Conservation (phyloP, 2,113 vertebrate genomes). For the Cyanoramphus novaezelandiae region DNA sequence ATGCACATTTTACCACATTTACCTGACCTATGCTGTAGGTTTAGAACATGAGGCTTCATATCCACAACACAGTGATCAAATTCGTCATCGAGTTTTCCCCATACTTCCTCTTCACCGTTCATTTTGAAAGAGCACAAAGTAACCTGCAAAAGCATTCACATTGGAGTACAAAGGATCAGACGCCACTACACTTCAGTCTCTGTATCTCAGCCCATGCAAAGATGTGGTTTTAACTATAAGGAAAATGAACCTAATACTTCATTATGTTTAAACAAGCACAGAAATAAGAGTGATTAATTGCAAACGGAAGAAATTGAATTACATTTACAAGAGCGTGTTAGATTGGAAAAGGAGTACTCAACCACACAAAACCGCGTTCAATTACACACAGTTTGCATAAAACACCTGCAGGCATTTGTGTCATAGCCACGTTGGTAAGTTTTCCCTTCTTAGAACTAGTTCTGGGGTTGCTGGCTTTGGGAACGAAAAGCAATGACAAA, state of each 20-base stretch:
- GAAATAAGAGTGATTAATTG: neutral
- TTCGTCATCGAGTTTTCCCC: conserved; percentile 85
- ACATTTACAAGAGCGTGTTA: rapidly evolving
- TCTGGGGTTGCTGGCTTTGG: neutral
- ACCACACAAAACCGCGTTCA: neutral
- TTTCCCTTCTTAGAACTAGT: neutral
- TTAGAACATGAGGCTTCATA: conserved; percentile 91
- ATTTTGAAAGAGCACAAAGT: conserved; percentile 54
- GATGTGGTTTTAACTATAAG: rapidly evolving
- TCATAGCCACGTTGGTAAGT: rapidly evolving
- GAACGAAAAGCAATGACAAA: neutral
- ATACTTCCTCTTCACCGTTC: conserved; percentile 78
- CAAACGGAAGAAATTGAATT: neutral
- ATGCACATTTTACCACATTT: neutral
- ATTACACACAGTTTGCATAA: neutral
- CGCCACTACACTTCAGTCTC: rapidly evolving
- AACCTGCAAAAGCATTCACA: conserved; percentile 5
- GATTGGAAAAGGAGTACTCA: neutral
- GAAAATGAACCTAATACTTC: neutral
- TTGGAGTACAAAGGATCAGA: neutral
- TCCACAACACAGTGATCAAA: conserved; percentile 88
- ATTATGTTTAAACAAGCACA: neutral
- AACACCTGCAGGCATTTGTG: neutral
- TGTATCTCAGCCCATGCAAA: neutral
- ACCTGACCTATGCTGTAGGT: conserved; percentile 84